A percentile compares a stretch with the other conserved stretches of the same genome.
phyloP scores from a whole-genome alignment of 2,113 vertebrate genomes.

The Piaya cayana region DNA sequence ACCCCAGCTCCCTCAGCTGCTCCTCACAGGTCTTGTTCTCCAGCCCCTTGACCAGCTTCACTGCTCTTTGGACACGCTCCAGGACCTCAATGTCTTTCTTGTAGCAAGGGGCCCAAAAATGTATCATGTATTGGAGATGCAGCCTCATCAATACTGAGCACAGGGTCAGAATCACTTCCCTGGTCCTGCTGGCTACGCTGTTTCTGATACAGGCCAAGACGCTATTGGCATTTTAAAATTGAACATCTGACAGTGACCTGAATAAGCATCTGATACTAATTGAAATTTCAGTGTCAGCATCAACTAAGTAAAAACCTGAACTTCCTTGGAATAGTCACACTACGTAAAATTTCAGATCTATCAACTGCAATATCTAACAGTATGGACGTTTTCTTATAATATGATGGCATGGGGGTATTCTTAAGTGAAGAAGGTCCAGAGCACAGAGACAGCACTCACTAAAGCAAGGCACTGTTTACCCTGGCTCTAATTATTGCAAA shows the following conservation, averaged over 20 bases:
- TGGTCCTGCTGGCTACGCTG: no score
- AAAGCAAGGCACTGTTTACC: not conserved
- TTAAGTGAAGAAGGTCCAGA: not conserved
- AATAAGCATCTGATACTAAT: accelerated
- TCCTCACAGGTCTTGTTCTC: no score
- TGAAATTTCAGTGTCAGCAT: not conserved
- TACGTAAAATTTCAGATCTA: not conserved
- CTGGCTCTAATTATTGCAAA: not conserved
- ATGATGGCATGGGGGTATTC: not conserved
- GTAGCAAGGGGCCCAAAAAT: no score
- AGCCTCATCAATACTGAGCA: no score
- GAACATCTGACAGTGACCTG: not conserved
- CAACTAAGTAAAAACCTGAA: not conserved
- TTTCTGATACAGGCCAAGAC: no score
- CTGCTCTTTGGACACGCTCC: no score
- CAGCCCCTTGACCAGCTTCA: no score
- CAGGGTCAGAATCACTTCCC: no score
- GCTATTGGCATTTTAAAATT: not conserved
- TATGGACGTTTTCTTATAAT: not conserved
- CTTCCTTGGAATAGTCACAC: not conserved
- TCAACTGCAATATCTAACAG: not conserved
- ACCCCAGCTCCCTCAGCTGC: no score
- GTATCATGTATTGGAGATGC: no score
- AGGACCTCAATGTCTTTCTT: no score
- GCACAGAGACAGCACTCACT: not conserved